phyloP scores from a whole-genome alignment of 2,888 invertebrate species.

The Stenodera caucasica region DNA sequence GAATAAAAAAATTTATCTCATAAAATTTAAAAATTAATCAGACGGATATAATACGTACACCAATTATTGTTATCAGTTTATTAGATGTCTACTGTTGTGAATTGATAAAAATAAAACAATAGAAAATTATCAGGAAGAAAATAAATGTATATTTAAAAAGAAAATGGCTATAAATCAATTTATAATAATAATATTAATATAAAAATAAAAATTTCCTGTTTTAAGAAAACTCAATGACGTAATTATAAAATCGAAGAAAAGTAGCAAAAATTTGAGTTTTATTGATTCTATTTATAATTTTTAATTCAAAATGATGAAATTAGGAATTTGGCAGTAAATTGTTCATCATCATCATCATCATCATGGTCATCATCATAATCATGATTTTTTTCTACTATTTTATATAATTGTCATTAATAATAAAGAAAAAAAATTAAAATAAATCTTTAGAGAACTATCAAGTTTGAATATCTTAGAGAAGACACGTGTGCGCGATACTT shows the following conservation, averaged over 20 bases:
- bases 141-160: background rate
- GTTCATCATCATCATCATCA: background rate
- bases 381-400: background rate
- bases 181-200: background rate
- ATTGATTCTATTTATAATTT: background rate
- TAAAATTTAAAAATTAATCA: slow-evolving; percentile 3
- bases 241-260: background rate
- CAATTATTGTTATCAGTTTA: background rate
- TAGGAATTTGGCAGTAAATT: background rate
- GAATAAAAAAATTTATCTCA: background rate
- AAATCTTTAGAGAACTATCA: background rate
- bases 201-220: background rate
- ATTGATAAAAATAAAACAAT: slow-evolving; percentile 4
- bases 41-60: slow-evolving; percentile 3
- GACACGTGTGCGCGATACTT: slow-evolving; percentile 20
- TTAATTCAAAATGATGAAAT: background rate
- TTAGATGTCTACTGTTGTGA: slow-evolving; percentile 3
- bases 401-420: background rate
- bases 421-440: too few relatives aligned
- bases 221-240: background rate
- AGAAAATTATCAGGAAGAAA: slow-evolving; percentile 4
- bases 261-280: background rate
- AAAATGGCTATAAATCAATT: background rate
- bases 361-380: too few relatives aligned
- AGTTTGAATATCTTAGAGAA: background rate